phyloP scores from a whole-genome alignment of 1,140 invertebrate species.

The Conus betulinus region DNA sequence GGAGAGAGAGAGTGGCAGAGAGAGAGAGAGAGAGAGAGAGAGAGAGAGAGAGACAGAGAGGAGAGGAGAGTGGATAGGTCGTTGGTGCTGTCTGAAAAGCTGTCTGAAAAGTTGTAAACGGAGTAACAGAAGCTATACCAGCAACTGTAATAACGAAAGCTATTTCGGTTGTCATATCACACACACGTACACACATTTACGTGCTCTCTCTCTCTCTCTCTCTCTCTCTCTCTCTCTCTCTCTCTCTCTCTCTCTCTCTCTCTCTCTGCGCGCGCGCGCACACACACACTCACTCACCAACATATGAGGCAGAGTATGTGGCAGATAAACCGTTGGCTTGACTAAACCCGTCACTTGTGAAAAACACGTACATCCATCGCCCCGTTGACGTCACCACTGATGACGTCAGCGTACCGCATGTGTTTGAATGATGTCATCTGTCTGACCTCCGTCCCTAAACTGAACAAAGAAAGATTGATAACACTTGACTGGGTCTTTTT shows the following conservation, averaged over 20 bases:
- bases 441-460: constrained; percentile 48
- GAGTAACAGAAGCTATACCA: background rate
- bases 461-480: constrained; percentile 31
- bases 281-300: constrained; percentile 37
- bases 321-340: constrained; percentile 32
- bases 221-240: constrained; percentile 17
- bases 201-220: constrained; percentile 5
- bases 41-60: constrained; percentile 8
- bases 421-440: constrained; percentile 32
- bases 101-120: background rate
- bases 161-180: background rate
- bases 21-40: no score
- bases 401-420: constrained; percentile 45
- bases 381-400: constrained; percentile 39
- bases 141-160: background rate
- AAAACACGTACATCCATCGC: constrained; percentile 53
- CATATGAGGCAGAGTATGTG: constrained; percentile 28
- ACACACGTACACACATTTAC: background rate
- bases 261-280: background rate
- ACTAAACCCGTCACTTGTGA: constrained; percentile 47
- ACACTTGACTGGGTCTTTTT: no score
- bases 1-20: background rate
- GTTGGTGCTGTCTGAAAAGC: no score
- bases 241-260: constrained; percentile 17
- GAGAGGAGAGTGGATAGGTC: background rate